Conservation (phyloP, 2,113 vertebrate genomes). For the Cololabis saira region DNA sequence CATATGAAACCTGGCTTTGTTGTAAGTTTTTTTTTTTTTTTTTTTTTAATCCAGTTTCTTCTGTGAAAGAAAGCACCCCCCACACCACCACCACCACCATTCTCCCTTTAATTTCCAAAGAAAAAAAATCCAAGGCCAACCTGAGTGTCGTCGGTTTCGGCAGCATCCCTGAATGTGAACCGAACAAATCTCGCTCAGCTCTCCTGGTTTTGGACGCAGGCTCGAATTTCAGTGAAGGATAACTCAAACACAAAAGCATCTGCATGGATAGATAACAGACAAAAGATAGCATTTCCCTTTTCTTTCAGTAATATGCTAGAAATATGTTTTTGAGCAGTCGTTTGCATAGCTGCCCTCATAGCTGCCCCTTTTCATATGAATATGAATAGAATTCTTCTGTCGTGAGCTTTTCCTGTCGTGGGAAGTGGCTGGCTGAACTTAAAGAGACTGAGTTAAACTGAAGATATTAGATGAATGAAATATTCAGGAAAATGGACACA, state of each 20-base stretch:
- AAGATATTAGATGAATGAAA: conserved; percentile 3
- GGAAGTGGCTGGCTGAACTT: not conserved
- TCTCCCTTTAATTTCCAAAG: conserved; percentile 1
- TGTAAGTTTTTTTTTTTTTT: no score
- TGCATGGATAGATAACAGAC: not conserved
- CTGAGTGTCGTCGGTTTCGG: conserved; percentile 4
- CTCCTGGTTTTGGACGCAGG: not conserved
- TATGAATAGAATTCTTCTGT: not conserved
- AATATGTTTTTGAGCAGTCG: not conserved
- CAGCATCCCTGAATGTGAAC: conserved; percentile 17
- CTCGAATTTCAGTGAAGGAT: conserved; percentile 7
- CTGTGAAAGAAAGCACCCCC: conserved; percentile 2
- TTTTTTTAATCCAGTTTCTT: not conserved
- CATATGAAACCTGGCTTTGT: not conserved
- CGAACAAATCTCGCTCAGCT: not conserved
- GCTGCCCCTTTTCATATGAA: not conserved
- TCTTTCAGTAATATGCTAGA: not conserved
- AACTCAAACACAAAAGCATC: conserved; percentile 5
- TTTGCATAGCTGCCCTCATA: not conserved
- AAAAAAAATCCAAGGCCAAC: conserved; percentile 1
- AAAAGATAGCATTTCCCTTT: not conserved
- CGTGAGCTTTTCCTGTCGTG: not conserved
- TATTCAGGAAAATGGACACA: not conserved
- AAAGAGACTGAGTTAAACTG: not conserved
- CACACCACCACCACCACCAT: not conserved